Conservation (phyloP, 1,140 invertebrate species). For the Cylas formicarius region DNA sequence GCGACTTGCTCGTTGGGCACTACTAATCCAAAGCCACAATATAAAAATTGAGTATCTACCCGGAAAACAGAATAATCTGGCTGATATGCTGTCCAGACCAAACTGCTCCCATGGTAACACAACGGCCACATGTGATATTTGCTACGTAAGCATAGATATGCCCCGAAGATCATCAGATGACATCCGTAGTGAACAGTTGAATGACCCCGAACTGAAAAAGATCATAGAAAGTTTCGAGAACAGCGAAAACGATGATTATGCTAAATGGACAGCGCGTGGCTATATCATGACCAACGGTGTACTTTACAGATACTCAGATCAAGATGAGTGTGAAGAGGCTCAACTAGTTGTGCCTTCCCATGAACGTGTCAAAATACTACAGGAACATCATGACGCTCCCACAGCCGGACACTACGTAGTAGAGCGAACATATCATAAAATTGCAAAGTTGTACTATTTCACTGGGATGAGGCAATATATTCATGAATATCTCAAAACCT, state of each 20-base stretch:
- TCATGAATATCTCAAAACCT: constrained; percentile 20
- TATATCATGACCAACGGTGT: constrained; percentile 30
- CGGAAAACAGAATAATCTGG: no score
- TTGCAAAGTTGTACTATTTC: no score
- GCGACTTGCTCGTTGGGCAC: constrained; percentile 35
- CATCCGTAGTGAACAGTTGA: constrained; percentile 1
- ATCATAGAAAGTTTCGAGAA: constrained; percentile 1
- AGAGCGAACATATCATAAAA: no score
- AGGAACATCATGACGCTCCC: no score
- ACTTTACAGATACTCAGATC: constrained; percentile 26
- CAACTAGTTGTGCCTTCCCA: constrained; percentile 24
- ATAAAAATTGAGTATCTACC: no score
- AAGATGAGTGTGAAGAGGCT: constrained; percentile 28
- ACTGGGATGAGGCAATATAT: no score
- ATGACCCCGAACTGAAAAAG: constrained; percentile 1
- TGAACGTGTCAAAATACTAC: no score
- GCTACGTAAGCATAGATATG: not conserved
- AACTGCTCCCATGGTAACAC: no score
- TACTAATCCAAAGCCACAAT: no score
- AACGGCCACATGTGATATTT: constrained; percentile 1
- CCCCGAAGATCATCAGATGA: not conserved
- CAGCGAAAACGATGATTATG: no score
- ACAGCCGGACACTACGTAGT: no score
- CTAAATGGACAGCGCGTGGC: constrained; percentile 21
- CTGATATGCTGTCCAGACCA: constrained; percentile 2